Conservation (phyloP, 2,888 invertebrate genomes). For the Hypolimnas misippus region DNA sequence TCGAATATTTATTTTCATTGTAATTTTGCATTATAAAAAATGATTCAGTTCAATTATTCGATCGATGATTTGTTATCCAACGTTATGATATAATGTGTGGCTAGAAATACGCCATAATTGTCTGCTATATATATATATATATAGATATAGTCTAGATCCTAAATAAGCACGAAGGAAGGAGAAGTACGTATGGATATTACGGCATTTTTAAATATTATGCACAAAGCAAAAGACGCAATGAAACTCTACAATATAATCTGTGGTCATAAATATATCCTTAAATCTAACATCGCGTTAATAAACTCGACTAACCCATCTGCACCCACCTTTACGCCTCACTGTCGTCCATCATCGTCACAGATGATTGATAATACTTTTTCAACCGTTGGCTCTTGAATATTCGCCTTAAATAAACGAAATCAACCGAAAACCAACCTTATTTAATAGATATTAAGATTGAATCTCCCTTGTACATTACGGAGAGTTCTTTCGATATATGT, state of each 20-base stretch:
- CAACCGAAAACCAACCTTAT: constrained; percentile 20
- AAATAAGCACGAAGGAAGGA: no score
- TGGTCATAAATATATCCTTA: constrained; percentile 15
- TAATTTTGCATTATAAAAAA: no score
- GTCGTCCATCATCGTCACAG: constrained; percentile 71
- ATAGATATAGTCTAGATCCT: no score
- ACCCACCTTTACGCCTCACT: constrained; percentile 49
- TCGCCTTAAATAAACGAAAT: constrained; percentile 52
- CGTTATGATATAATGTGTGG: no score
- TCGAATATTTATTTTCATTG: no score
- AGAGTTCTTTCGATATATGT: constrained; percentile 16
- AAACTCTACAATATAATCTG: not conserved
- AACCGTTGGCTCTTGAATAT: constrained; percentile 55
- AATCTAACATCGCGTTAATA: constrained; percentile 40
- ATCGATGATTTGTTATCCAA: no score
- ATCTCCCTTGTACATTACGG: constrained; percentile 25
- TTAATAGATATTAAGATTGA: constrained; percentile 28
- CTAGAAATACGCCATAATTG: no score
- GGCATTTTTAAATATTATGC: no score
- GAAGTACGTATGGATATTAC: no score
- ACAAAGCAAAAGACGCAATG: no score
- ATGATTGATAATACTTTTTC: constrained; percentile 80
- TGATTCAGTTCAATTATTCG: no score
- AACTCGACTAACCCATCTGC: constrained; percentile 44
- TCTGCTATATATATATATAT: no score